Evolutionary conservation across 2,797 vertebrate genomes (phyloP), one percentile per base, ranked within the genome.

Genomic region (Oreochromis grahami): DNA sequence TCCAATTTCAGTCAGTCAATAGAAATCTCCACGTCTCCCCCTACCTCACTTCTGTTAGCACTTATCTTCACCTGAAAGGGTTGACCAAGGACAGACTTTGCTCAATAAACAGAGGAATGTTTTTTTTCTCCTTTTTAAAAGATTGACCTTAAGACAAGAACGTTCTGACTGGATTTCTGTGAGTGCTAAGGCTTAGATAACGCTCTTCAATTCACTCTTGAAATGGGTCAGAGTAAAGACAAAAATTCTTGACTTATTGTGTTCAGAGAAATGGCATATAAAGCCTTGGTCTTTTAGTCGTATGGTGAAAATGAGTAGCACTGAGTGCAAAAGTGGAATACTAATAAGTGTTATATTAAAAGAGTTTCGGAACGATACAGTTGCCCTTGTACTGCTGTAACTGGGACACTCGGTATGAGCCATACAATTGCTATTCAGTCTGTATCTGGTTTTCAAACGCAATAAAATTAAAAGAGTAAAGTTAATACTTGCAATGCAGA

Each of bases 71-170:
- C 86, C 87, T 93, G 91, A 94, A 91, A 93, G 90, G 84, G 77
- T 84, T 91, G 89, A 94, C 88, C 93, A 92, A 94, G 92, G 93
- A 93, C 93, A 91, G 87, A 87, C 81, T 93, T 91, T 90, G 84
- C 92, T 94, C 85, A 92, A 90, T 92, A 94, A 92, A 94, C 87
- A 93, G 78, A 88, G 55, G 83, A 90, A 92, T 93, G 84, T 88
- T 91, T 92, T 92, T 58, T 83, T 51, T 9, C 53, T 83, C 63
- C 84, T 84, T 88, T 93, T 91, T 91, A 90, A 93, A 92, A 93
- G 90, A 92, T 92, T 92, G 88, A 94, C 91, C 94, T 91, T 89
- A 92, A 92, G 89, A 93, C 89, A 92, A 91, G 88, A 93, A 92
- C 60, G 60, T 87, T 91, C 88, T 85, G 83, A 90, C 84, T 83